Conservation (phyloP, 37 sponge, comb jelly and placozoan species). For the Halisarca cf. caerulea region DNA sequence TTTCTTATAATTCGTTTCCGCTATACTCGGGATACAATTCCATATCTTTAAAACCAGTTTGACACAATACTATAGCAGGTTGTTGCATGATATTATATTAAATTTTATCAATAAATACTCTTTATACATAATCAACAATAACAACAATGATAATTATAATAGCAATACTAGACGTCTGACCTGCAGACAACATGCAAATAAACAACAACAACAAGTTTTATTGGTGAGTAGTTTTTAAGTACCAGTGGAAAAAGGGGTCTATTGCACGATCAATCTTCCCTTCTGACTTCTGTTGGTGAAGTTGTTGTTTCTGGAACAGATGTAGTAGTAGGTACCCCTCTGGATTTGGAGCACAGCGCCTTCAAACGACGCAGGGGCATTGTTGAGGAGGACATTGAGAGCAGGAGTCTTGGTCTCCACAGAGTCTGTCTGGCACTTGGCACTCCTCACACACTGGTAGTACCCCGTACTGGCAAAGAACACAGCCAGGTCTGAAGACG, state of each 20-base stretch:
- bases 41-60: too few species aligned
- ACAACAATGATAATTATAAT: not conserved
- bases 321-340: slow-evolving; percentile 81
- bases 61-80: too few species aligned
- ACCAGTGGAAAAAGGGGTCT: too few species aligned
- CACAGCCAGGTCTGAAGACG: slow-evolving; percentile 51
- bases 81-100: too few species aligned
- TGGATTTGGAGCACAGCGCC: slow-evolving; percentile 81
- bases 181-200: not conserved
- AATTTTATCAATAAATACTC: too few species aligned
- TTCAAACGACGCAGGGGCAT: slow-evolving; percentile 87
- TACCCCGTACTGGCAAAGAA: slow-evolving; percentile 79
- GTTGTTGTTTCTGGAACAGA: slow-evolving; percentile 97
- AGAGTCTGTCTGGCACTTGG: slow-evolving; percentile 39
- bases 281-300: slow-evolving; percentile 99
- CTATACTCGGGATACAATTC: too few species aligned
- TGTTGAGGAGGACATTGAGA: slow-evolving; percentile 86
- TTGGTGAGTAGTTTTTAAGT: too few species aligned
- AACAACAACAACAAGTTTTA: not conserved
- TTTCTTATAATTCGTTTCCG: too few species aligned
- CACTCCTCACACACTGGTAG: slow-evolving; percentile 55
- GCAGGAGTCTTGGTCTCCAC: slow-evolving; percentile 44
- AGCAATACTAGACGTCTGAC: not conserved
- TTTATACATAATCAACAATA: not conserved
- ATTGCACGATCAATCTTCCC: slow-evolving; percentile 70